Evolutionary conservation across 2,113 vertebrate species (phyloP).

Genomic region (Spilogale gracilis): DNA sequence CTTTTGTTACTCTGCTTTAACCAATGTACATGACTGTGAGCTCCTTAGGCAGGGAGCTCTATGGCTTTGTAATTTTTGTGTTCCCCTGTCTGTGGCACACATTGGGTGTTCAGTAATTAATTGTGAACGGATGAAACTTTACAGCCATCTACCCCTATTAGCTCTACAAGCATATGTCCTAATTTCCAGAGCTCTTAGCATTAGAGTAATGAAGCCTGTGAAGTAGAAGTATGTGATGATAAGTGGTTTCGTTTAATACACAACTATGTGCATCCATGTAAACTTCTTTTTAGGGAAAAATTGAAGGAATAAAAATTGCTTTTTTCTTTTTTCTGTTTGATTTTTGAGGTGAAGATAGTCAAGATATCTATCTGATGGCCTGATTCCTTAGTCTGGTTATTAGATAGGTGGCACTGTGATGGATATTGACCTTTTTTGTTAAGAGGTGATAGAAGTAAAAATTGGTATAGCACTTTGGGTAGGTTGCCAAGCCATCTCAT

Average conservation of each 20-base stretch:
- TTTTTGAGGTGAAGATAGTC: background rate
- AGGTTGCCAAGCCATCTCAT: background rate
- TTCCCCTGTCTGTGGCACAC: background rate
- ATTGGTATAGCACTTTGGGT: background rate
- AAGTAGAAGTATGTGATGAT: background rate
- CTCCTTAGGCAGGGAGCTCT: background rate
- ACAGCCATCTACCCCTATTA: background rate
- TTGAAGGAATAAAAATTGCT: background rate
- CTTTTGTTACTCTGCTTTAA: background rate
- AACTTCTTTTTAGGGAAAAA: background rate
- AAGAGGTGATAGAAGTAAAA: background rate
- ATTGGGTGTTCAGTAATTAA: constrained; percentile 16
- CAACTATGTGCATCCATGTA: background rate
- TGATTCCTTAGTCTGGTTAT: background rate
- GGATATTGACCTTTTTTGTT: background rate
- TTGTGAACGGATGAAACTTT: constrained; percentile 21
- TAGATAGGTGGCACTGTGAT: background rate
- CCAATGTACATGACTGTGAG: background rate
- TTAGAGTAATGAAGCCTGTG: constrained; percentile 7
- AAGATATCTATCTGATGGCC: background rate
- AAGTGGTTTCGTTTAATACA: background rate
- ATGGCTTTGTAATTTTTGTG: background rate
- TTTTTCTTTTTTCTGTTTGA: background rate
- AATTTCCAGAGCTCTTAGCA: constrained; percentile 21
- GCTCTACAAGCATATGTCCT: background rate